Conservation (phyloP, 2,888 invertebrate species). For the Melanchra persicariae region DNA sequence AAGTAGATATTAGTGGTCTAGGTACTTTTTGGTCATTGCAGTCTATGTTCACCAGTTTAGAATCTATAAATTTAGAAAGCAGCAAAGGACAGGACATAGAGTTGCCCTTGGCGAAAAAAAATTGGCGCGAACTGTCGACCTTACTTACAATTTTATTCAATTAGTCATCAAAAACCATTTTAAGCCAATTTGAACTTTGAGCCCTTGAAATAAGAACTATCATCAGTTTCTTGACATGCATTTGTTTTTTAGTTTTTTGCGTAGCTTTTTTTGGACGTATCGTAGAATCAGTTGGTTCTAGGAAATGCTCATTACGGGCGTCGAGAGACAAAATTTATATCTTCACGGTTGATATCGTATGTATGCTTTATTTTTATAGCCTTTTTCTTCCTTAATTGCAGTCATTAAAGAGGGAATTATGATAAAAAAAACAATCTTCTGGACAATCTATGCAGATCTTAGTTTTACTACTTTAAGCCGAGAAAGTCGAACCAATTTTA, state of each 20-base stretch:
- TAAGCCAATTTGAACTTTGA: slow-evolving; percentile 33
- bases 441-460: slow-evolving; percentile 3
- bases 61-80: slow-evolving; percentile 18
- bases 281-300: slow-evolving; percentile 76
- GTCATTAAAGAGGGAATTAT: slow-evolving; percentile 39
- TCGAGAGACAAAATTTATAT: slow-evolving; percentile 60
- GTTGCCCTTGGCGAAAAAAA: slow-evolving; percentile 44
- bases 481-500: slow-evolving; percentile 8
- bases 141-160: slow-evolving; percentile 5
- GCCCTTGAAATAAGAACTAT: slow-evolving; percentile 21
- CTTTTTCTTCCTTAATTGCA: slow-evolving; percentile 51
- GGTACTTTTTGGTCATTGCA: too few species aligned
- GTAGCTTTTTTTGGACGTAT: slow-evolving; percentile 72
- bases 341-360: slow-evolving; percentile 42
- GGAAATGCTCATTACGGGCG: slow-evolving; percentile 79
- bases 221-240: background rate
- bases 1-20: too few species aligned
- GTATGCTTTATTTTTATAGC: slow-evolving; percentile 51
- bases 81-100: slow-evolving; percentile 16
- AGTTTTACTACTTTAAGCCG: background rate
- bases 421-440: slow-evolving; percentile 21
- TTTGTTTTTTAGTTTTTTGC: slow-evolving; percentile 63
- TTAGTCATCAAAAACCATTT: background rate
- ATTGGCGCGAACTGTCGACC: slow-evolving; percentile 31
- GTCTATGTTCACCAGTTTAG: too few species aligned